Base-by-base conservation (phyloP, 2,797 vertebrate genomes). In the Squalus acanthias region DNA sequence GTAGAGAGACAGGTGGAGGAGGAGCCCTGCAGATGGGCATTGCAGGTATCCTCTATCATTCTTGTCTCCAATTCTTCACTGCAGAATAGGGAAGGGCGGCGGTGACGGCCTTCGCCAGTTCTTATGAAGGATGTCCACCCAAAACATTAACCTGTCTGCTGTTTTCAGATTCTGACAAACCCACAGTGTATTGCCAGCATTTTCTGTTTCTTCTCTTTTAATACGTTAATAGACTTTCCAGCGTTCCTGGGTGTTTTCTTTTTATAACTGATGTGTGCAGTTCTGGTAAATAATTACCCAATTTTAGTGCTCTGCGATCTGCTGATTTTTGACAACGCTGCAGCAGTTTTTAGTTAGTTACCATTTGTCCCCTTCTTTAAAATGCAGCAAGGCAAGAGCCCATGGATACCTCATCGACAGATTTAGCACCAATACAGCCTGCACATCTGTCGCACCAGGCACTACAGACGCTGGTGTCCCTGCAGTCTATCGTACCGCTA, bases 401-500 rank as follows among this genome's bases (percentile, higher is more conserved):
- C 33, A 98, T 98, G 98, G 98, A 98, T 88, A 97, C 97, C 0
- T 97, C 97, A 15, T 26, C 93, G 29, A 70, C 26, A 0, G 98
- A 98, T 70, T 97, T 95, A 53, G 50, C 94, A 76, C 60, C 94
- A 33, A 76, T 95, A 2, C 94, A 95, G 70, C 94, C 94, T 20
- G 70, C 72, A n/a, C 50, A 95, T 29, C 70, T 95, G 15, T 95
- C 94, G 0, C 94, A 95, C 4, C 94, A 95, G 70, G 94, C 94
- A 72, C 72, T 95, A 70, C 94, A 95, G 94, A 95, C 94, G 53
- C 50, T 95, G 50, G 94, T 95, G 50, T 53, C 94, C 70, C 50
- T 95, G 50, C 94, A 95, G 46, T 76, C 70, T 20, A 57, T 95
- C 13, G 70, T 95, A 57, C 94, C 94, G 29, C 74, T 95, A 13